Evolutionary conservation across 2,113 vertebrate genomes (phyloP).

Genomic region (Alces alces): DNA sequence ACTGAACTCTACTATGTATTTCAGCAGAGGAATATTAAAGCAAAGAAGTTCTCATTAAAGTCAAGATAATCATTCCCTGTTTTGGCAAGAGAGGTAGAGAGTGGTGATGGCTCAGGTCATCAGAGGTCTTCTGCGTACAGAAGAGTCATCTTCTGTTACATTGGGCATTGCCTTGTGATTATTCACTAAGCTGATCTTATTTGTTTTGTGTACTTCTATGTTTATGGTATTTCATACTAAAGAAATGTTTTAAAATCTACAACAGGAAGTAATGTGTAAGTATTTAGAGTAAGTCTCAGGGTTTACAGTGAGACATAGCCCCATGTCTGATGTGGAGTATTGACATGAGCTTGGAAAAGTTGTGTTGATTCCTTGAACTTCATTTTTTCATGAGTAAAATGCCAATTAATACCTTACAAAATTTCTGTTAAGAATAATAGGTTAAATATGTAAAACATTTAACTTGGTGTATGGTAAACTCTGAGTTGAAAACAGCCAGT

Average conservation of each 20-base stretch:
- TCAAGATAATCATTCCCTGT: not conserved
- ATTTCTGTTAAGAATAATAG: not conserved
- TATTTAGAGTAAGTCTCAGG: not conserved
- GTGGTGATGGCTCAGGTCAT: not conserved
- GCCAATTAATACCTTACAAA: not conserved
- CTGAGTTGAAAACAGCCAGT: not conserved
- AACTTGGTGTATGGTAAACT: not conserved
- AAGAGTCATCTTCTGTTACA: not conserved
- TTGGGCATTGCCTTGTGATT: not conserved
- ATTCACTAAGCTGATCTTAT: not conserved
- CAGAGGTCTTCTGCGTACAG: not conserved
- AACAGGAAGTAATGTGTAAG: not conserved
- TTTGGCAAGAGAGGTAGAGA: not conserved
- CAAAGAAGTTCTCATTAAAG: not conserved
- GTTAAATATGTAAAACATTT: not conserved
- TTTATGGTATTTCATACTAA: not conserved
- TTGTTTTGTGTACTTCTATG: not conserved
- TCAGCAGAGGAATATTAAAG: not conserved
- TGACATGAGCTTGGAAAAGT: not conserved
- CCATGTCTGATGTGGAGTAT: not conserved
- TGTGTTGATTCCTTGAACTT: not conserved
- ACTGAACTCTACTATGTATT: not conserved
- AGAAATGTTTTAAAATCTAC: not conserved
- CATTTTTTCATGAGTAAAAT: slow-evolving; percentile 7
- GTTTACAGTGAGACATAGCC: not conserved